These are phyloP conservation scores for Drosophila truncata DNA, from an alignment of 1,140 invertebrate genomes.

Conservation along the genomic window DNA sequence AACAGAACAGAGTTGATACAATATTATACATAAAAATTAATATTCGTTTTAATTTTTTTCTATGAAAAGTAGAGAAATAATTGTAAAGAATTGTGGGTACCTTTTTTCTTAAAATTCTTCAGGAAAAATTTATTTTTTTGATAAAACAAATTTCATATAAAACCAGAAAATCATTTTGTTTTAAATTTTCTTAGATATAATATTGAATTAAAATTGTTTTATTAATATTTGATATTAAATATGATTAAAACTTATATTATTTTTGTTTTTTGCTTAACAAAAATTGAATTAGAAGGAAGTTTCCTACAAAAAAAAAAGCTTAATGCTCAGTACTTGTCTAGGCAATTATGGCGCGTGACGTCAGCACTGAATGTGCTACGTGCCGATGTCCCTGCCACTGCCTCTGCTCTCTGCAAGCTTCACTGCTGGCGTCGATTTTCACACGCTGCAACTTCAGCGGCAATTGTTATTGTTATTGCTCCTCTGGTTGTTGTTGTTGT, in stretches of 20 bases:
- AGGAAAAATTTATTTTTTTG: no score
- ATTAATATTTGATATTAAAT: no score
- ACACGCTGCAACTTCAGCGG: conserved; percentile 48
- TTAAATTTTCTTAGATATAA: no score
- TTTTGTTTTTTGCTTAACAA: no score
- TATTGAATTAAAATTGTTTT: no score
- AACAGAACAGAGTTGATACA: conserved; percentile 2
- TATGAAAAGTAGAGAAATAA: neutral
- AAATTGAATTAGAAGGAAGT: no score
- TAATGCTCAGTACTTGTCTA: neutral
- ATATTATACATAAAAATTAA: no score
- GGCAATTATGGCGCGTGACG: conserved; percentile 15
- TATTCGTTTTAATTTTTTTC: neutral
- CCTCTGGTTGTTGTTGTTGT: neutral
- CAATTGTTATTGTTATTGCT: conserved; percentile 31
- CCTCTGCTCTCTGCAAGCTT: conserved; percentile 16
- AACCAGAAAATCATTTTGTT: no score
- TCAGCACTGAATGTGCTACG: conserved; percentile 41
- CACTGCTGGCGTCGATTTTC: conserved; percentile 54
- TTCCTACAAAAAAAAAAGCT: conserved; percentile 7
- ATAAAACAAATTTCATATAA: no score
- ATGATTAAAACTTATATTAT: no score
- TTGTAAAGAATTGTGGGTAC: no score
- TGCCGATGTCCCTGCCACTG: conserved; percentile 30
- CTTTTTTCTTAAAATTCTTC: no score